Base-by-base conservation (phyloP, 2,888 invertebrate species). In the Syrphus vitripennis region DNA sequence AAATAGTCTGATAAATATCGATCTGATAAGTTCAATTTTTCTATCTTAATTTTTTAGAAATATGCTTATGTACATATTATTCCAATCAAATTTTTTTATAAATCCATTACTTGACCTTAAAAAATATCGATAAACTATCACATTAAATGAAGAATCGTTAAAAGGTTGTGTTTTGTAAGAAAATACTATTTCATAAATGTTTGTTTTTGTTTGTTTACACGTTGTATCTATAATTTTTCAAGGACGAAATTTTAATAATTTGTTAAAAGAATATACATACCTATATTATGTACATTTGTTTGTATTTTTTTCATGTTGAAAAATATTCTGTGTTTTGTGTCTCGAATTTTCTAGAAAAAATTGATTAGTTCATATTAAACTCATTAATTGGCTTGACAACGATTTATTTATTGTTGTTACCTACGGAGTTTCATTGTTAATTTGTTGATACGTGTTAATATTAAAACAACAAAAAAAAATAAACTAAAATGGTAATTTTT, bases 141-240 rank as follows among this genome's bases (percentile, higher is more conserved):
- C 5, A 21, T 19, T 10, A 48, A 48, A 67, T 19, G 7, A 14
- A 31, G 21, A 67, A 21, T 67, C 21, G 31, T 31, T 31, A 10
- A 48, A 67, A 48, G 65, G 65, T 48, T 48, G 45, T 48, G 14
- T 34, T 48, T 48, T 48, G 65, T 65, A 48, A 31, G 4, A 37
- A 61, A 24, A 26, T 24, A 42, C 14, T 5, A 26, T n/a, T 37
- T 34, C 24, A n/a, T n/a, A n/a, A n/a, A n/a, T 37, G 14, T 42
- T 42, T 42, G 1, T 48, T 48, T 31, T 65, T 31, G n/a, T 29
- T 9, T 67, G n/a, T 31, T 29, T 21, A 63, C 63, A 42, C 45
- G 1, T 40, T 61, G n/a, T 65, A 19, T n/a, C 4, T 19, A 2
- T 34, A 21, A 34, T 31, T 48, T 67, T 48, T 67, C 31, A 48